Percentiles rank a stretch among this genome's conserved stretches.
Conservation (phyloP, 1,140 invertebrate species). For the Himalopsyche phryganea region DNA sequence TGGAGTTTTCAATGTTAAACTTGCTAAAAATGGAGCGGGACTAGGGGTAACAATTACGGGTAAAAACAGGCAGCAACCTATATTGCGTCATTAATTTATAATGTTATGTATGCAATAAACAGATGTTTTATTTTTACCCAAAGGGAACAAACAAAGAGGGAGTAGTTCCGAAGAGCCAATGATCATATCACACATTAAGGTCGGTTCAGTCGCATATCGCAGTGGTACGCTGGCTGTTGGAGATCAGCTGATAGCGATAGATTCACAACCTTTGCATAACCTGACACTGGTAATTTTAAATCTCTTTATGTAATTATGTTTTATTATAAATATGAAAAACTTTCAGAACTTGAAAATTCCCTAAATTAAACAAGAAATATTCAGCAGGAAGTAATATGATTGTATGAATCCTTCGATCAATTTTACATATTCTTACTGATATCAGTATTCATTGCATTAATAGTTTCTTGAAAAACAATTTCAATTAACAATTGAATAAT, state of each 20-base stretch:
- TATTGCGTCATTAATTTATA: too few relatives aligned
- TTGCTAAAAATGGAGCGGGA: constrained; percentile 74
- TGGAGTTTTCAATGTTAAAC: constrained; percentile 85
- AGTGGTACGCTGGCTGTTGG: constrained; percentile 82
- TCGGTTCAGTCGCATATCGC: constrained; percentile 86
- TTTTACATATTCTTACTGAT: too few relatives aligned
- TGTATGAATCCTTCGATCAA: too few relatives aligned
- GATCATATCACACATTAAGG: constrained; percentile 78
- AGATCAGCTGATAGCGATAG: constrained; percentile 84
- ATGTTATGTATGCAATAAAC: background rate
- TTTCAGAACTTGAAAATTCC: too few relatives aligned
- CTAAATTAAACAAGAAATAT: too few relatives aligned
- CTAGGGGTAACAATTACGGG: constrained; percentile 85
- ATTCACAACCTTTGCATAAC: constrained; percentile 77
- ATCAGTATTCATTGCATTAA: too few relatives aligned
- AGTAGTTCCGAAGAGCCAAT: constrained; percentile 48
- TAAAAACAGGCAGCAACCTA: constrained; percentile 37
- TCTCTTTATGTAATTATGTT: too few relatives aligned
- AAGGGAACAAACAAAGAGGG: constrained; percentile 49
- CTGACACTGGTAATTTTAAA: constrained; percentile 45
- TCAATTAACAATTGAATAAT: too few relatives aligned
- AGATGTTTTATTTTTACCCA: constrained; percentile 1
- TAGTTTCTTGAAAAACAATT: too few relatives aligned
- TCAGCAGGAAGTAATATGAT: background rate
- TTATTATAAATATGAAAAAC: too few relatives aligned